phyloP scores from a whole-genome alignment of 2,888 invertebrate species.

The Metopia argyrocephala region DNA sequence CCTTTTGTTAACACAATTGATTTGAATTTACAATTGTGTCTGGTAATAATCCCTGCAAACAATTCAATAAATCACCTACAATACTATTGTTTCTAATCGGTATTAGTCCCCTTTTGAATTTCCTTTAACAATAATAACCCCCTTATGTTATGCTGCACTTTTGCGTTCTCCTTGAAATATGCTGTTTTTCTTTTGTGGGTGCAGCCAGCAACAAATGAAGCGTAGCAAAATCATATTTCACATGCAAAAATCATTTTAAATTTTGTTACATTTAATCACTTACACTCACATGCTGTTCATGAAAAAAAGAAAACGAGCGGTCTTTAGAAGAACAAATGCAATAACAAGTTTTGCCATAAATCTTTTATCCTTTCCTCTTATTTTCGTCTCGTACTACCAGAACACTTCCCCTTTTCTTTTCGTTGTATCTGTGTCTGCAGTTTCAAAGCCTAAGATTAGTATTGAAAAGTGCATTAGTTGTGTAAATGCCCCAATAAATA shows the following conservation, averaged over 20 bases:
- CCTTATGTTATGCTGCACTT: constrained; percentile 23
- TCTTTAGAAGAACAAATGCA: constrained; percentile 68
- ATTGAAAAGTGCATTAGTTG: constrained; percentile 41
- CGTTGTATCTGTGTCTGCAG: neutral
- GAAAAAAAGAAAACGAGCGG: too few species aligned
- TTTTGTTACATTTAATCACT: constrained; percentile 69
- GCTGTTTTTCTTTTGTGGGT: constrained; percentile 41
- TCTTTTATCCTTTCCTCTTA: neutral
- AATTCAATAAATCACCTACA: constrained; percentile 76
- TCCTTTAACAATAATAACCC: neutral
- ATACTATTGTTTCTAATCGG: constrained; percentile 69
- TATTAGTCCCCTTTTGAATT: neutral
- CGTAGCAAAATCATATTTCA: constrained; percentile 72
- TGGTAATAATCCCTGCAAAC: constrained; percentile 66
- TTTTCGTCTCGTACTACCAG: neutral
- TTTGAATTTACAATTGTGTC: neutral
- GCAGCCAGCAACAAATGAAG: constrained; percentile 59
- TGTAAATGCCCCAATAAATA: constrained; percentile 20
- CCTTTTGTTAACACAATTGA: neutral
- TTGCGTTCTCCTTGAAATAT: too few species aligned
- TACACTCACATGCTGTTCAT: neutral
- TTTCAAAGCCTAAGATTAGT: constrained; percentile 49
- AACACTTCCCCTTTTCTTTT: too few species aligned
- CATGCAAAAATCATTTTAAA: constrained; percentile 73
- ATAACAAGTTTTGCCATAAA: constrained; percentile 30